A percentile compares a stretch with the other conserved stretches of the same genome.
These are phyloP conservation scores for Adoxophyes honmai DNA, from an alignment of 1,140 invertebrate species.

Conservation along the genomic window DNA sequence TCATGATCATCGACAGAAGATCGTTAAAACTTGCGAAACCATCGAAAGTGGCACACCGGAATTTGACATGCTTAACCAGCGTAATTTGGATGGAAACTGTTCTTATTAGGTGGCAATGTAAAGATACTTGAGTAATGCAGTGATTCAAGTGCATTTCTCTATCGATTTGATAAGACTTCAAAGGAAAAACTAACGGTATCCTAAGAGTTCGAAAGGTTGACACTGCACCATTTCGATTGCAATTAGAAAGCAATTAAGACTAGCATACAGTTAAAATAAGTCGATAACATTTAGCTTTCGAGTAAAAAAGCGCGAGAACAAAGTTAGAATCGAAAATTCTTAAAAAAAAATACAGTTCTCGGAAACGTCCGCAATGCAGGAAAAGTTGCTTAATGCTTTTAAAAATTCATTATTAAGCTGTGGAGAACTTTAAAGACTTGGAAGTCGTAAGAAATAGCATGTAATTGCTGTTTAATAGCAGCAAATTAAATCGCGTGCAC, in stretches of 20 bases:
- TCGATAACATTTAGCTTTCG: neutral
- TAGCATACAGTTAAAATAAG: neutral
- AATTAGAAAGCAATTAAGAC: neutral
- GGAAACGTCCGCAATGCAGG: slow-evolving; percentile 27
- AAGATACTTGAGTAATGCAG: neutral
- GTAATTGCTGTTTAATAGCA: neutral
- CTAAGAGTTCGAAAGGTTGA: neutral
- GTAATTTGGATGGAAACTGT: neutral
- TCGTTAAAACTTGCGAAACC: neutral
- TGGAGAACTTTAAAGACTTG: neutral
- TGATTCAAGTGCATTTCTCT: neutral
- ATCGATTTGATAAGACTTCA: neutral
- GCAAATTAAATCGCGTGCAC: neutral
- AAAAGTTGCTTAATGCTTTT: slow-evolving; percentile 15
- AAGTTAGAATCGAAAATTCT: neutral
- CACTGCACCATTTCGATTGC: neutral
- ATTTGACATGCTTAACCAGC: neutral
- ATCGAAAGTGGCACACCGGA: slow-evolving; percentile 6
- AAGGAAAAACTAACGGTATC: slow-evolving; percentile 6
- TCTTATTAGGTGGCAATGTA: too few species aligned
- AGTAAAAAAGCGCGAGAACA: neutral
- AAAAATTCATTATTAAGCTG: neutral
- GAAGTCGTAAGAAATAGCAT: neutral
- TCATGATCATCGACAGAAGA: neutral
- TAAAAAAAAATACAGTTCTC: slow-evolving; percentile 3